Conservation (phyloP, 2,113 vertebrate genomes). For the Phrynocephalus versicolor region DNA sequence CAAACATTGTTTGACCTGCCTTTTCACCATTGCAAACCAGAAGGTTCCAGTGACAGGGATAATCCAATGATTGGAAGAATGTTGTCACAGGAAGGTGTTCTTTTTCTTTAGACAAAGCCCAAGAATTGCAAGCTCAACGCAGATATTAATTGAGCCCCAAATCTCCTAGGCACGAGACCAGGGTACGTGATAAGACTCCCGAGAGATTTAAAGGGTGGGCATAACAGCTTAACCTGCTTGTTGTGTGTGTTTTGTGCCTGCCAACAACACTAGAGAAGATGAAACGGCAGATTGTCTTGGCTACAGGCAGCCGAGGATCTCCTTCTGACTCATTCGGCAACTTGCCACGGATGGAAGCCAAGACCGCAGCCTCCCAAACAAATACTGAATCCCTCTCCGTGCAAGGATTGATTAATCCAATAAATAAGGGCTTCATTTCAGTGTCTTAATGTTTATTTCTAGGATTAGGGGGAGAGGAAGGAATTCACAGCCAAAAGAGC, state of each 20-base stretch:
- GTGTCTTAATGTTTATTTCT: conserved; percentile 16
- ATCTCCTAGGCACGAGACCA: neutral
- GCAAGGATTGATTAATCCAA: neutral
- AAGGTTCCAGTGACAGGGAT: neutral
- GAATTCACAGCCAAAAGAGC: conserved; percentile 14
- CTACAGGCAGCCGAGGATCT: neutral
- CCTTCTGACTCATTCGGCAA: conserved; percentile 4
- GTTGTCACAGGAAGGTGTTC: neutral
- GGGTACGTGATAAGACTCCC: neutral
- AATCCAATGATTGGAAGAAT: neutral
- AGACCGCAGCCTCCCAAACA: conserved; percentile 2
- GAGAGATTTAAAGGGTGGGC: neutral
- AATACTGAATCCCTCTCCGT: neutral
- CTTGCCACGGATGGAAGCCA: neutral
- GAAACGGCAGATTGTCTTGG: neutral
- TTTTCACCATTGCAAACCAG: neutral
- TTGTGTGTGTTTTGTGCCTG: neutral
- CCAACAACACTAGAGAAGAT: neutral
- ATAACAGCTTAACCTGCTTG: neutral
- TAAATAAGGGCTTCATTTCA: conserved; percentile 17
- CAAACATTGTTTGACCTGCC: neutral
- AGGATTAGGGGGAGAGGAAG: conserved; percentile 12
- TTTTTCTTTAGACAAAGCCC: neutral
- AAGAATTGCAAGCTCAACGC: neutral
- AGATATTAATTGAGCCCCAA: neutral